A percentile compares a stretch with the other conserved stretches of the same genome.
These are phyloP conservation scores for Ellobium chinense DNA, from an alignment of 2,888 invertebrate species.

Conservation along the genomic window DNA sequence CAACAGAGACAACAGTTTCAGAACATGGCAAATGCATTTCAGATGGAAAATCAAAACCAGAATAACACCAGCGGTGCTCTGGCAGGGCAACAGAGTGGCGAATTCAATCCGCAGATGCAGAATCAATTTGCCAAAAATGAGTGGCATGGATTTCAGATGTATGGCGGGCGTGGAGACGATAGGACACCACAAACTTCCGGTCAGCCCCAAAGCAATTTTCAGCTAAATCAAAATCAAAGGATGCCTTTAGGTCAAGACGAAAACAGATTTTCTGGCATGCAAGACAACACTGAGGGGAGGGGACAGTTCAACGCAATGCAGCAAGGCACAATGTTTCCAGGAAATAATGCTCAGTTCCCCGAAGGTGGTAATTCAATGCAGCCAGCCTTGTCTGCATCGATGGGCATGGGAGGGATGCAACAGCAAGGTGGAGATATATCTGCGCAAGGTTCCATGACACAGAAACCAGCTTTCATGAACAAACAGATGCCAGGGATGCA, in stretches of 20 bases:
- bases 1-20: conserved; percentile 13
- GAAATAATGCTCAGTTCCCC: not conserved
- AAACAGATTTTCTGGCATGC: not conserved
- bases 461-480: not conserved
- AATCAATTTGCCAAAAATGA: conserved; percentile 29
- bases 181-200: not conserved
- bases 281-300: not conserved
- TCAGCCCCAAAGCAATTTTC: not conserved
- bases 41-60: conserved; percentile 20
- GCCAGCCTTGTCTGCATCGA: not conserved
- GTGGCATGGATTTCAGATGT: conserved; percentile 37
- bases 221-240: conserved; percentile 7
- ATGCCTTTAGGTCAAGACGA: not conserved
- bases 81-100: not conserved
- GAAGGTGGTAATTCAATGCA: not conserved
- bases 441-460: not conserved
- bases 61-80: not conserved
- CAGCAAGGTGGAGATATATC: not conserved
- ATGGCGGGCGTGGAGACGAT: conserved; percentile 3
- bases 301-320: not conserved
- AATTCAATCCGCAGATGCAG: conserved; percentile 3
- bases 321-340: not conserved
- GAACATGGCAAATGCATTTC: not conserved
- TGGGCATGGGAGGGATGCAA: conserved; percentile 19
- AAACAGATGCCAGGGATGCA: not conserved